These are phyloP conservation scores for Cephus pulcher DNA, from an alignment of 2,888 invertebrate genomes.

Conservation along the genomic window DNA sequence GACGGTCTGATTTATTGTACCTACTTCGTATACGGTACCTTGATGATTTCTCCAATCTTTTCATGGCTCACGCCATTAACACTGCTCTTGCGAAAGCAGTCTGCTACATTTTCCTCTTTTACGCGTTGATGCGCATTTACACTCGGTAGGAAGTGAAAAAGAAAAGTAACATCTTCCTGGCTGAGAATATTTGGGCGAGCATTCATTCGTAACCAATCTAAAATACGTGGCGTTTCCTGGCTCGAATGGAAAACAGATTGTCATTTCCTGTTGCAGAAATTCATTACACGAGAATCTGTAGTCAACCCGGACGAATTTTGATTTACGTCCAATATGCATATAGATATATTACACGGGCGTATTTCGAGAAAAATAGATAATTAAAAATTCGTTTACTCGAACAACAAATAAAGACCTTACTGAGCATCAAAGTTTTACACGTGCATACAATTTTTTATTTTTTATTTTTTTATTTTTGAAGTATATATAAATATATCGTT, in stretches of 20 bases:
- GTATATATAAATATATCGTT: background rate
- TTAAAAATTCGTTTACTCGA: background rate
- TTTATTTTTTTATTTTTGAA: background rate
- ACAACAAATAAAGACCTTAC: background rate
- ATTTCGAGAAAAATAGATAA: background rate
- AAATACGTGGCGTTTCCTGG: background rate
- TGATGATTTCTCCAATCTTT: background rate
- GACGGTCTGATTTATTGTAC: background rate
- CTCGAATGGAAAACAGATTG: background rate
- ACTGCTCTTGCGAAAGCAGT: background rate
- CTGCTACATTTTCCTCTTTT: background rate
- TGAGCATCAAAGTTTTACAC: background rate
- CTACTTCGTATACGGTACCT: background rate
- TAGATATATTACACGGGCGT: background rate
- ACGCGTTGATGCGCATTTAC: background rate
- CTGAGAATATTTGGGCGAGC: background rate
- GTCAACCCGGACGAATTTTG: background rate
- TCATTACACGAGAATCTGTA: background rate
- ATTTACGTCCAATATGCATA: background rate
- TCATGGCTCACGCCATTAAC: background rate
- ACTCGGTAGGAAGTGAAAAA: background rate
- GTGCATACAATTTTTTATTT: background rate
- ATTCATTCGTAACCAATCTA: background rate
- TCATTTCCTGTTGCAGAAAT: background rate
- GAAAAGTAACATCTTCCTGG: background rate